Percentiles rank a stretch among this genome's conserved stretches.
Conservation (phyloP, 2,888 invertebrate genomes). For the Tethea ocularis region DNA sequence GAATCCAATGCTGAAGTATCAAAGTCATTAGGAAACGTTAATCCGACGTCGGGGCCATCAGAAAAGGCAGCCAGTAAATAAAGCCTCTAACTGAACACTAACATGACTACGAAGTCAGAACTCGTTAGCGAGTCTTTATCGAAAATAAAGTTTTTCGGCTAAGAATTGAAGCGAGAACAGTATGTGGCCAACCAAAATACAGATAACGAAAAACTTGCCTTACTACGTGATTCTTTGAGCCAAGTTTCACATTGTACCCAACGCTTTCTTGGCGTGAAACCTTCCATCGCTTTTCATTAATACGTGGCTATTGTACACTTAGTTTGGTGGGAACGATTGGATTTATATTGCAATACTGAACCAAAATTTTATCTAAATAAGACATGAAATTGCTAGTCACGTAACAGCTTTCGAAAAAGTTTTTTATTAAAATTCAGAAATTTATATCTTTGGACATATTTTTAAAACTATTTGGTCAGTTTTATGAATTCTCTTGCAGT, state of each 20-base stretch:
- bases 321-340: conserved; percentile 1
- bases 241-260: conserved; percentile 38
- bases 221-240: conserved; percentile 57
- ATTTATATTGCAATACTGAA: conserved; percentile 2
- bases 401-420: neutral
- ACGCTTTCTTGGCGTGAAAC: conserved; percentile 26
- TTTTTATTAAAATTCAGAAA: neutral
- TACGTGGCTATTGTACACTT: conserved; percentile 18
- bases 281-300: conserved; percentile 30
- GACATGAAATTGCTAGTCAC: neutral
- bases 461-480: neutral
- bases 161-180: conserved; percentile 29
- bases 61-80: conserved; percentile 45
- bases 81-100: conserved; percentile 27
- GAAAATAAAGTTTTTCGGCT: conserved; percentile 51
- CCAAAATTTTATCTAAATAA: neutral
- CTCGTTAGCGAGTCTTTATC: conserved; percentile 67
- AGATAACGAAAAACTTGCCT: conserved; percentile 60
- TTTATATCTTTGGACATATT: neutral
- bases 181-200: conserved; percentile 49
- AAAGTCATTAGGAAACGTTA: conserved; percentile 52
- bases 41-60: conserved; percentile 43
- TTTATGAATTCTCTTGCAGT: neutral
- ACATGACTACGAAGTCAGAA: conserved; percentile 52
- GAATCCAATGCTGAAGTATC: conserved; percentile 21